Conservation (phyloP, 2,888 invertebrate species). For the Elmis aenea region DNA sequence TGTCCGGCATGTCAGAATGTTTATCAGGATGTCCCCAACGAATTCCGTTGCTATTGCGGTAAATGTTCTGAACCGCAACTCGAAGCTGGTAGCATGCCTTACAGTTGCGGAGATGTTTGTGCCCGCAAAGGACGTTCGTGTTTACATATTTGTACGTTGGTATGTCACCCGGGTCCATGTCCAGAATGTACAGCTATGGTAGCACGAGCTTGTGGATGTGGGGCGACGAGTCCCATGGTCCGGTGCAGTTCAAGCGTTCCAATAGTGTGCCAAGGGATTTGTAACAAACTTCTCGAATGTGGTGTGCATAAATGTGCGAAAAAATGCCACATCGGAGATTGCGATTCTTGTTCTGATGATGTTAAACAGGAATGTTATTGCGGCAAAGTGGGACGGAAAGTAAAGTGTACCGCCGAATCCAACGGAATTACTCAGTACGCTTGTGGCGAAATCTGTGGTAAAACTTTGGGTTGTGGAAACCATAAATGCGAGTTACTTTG, state of each 20-base stretch:
- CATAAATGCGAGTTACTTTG: constrained; percentile 67
- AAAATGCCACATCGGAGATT: constrained; percentile 76
- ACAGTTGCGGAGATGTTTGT: constrained; percentile 88
- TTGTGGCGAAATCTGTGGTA: constrained; percentile 60
- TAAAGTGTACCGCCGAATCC: constrained; percentile 57
- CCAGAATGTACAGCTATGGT: constrained; percentile 81
- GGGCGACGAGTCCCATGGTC: constrained; percentile 61
- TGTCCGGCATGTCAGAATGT: constrained; percentile 95
- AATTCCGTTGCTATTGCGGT: constrained; percentile 90
- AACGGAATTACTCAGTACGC: constrained; percentile 49
- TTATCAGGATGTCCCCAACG: constrained; percentile 64
- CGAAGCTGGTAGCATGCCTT: constrained; percentile 74
- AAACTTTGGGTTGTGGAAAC: constrained; percentile 59
- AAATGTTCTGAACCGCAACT: constrained; percentile 69
- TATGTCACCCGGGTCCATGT: constrained; percentile 94
- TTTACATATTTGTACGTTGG: constrained; percentile 65
- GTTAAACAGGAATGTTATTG: constrained; percentile 73
- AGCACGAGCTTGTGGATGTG: constrained; percentile 71
- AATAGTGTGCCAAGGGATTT: constrained; percentile 69
- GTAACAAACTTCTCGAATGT: constrained; percentile 73
- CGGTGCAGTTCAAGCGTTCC: constrained; percentile 68
- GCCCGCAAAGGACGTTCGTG: constrained; percentile 53
- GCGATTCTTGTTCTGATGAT: constrained; percentile 63
- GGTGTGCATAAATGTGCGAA: constrained; percentile 66
- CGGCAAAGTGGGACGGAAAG: constrained; percentile 56